Conservation (phyloP, 2,797 vertebrate species). For the Neoniphon sammara region DNA sequence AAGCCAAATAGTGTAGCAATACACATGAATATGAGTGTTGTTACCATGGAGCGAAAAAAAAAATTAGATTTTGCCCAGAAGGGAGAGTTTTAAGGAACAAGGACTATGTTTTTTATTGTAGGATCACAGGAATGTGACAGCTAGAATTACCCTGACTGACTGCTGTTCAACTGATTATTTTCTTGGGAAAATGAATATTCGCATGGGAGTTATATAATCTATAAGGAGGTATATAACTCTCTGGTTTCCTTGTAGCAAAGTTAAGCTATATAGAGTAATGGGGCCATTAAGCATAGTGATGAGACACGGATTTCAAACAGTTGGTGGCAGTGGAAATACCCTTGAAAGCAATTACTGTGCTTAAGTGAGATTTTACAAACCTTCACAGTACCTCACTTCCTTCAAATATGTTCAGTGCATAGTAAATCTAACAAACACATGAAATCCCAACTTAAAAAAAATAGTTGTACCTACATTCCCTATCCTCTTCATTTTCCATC, state of each 20-base stretch:
- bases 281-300: background rate
- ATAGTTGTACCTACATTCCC: slow-evolving; percentile 6
- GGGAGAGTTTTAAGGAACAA: no score
- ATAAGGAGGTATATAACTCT: no score
- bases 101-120: no score
- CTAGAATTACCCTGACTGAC: no score
- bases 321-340: background rate
- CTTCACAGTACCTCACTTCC: background rate
- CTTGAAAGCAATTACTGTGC: slow-evolving; percentile 1
- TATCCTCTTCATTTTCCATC: slow-evolving; percentile 12
- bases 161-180: no score
- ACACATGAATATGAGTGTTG: no score
- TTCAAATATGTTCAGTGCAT: background rate
- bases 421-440: slow-evolving; percentile 8
- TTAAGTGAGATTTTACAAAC: background rate
- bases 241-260: background rate
- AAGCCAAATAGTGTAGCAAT: no score
- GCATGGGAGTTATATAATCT: no score
- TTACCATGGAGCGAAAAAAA: no score
- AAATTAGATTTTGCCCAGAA: no score
- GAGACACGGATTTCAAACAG: background rate
- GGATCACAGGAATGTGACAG: no score
- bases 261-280: background rate
- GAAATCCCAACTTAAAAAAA: slow-evolving; percentile 6
- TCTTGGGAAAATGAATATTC: no score